A percentile compares a stretch with the other conserved stretches of the same genome.
phyloP scores from a whole-genome alignment of 2,888 invertebrate genomes.

The Dolichopus griseipennis region DNA sequence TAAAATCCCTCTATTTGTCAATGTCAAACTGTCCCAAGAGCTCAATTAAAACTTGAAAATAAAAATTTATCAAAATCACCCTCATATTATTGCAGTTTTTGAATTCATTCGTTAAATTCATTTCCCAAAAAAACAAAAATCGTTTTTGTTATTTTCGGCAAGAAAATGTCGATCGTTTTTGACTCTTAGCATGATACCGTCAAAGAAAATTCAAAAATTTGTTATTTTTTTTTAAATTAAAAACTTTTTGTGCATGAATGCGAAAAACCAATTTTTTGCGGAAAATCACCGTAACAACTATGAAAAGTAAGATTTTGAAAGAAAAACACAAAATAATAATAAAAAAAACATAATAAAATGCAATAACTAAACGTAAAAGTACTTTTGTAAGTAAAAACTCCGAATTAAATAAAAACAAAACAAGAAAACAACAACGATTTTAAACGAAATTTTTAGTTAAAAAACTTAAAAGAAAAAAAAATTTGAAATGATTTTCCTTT shows the following conservation, averaged over 20 bases:
- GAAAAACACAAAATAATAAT: neutral
- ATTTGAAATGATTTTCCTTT: neutral
- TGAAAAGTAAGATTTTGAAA: neutral
- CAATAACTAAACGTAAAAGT: neutral
- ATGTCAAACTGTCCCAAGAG: no score
- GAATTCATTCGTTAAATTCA: neutral
- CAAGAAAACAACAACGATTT: neutral
- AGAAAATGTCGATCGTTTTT: neutral
- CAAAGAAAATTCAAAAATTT: neutral
- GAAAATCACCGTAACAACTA: neutral
- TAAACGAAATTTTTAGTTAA: neutral
- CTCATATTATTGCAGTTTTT: neutral
- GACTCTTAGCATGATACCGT: neutral
- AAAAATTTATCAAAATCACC: neutral
- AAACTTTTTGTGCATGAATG: neutral
- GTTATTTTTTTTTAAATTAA: neutral
- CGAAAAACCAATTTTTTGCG: constrained; percentile 4
- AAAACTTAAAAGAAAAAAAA: neutral
- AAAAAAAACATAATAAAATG: neutral
- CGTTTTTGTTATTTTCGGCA: neutral
- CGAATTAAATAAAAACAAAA: neutral
- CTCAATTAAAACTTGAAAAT: no score
- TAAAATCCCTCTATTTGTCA: no score
- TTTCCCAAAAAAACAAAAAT: neutral
- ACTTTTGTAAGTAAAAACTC: neutral